phyloP scores from a whole-genome alignment of 2,797 vertebrate genomes.

The Spinus pinus region DNA sequence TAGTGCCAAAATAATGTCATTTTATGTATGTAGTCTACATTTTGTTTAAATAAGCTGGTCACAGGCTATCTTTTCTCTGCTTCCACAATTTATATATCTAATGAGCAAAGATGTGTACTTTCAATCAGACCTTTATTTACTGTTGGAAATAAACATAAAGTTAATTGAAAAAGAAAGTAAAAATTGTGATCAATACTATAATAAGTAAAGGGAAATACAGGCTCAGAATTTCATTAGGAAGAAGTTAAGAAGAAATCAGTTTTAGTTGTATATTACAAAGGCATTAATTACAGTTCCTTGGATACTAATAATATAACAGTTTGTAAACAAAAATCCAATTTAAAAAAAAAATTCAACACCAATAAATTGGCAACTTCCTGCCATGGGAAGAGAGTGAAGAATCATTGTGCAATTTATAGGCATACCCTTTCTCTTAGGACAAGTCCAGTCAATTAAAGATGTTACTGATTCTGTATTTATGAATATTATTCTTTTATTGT shows the following conservation, averaged over 20 bases:
- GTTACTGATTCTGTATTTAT: neutral
- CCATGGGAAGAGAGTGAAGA: neutral
- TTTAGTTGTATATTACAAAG: neutral
- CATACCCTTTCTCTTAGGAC: neutral
- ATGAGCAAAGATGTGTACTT: neutral
- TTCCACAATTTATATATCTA: neutral
- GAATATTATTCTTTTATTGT: neutral
- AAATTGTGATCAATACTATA: neutral
- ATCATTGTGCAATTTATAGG: neutral
- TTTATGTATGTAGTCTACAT: neutral
- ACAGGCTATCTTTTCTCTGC: neutral
- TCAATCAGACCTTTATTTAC: neutral
- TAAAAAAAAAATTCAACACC: neutral
- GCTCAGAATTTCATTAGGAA: neutral
- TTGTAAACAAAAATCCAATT: neutral
- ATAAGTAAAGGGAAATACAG: neutral
- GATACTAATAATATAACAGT: neutral
- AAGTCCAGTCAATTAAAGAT: neutral
- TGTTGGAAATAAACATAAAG: neutral
- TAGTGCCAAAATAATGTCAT: neutral
- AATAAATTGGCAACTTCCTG: neutral
- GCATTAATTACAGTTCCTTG: neutral
- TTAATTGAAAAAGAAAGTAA: neutral
- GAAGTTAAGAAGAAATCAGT: neutral
- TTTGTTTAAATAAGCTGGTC: neutral